phyloP scores from a whole-genome alignment of 2,888 invertebrate species.

The Oscheius myriophilus region DNA sequence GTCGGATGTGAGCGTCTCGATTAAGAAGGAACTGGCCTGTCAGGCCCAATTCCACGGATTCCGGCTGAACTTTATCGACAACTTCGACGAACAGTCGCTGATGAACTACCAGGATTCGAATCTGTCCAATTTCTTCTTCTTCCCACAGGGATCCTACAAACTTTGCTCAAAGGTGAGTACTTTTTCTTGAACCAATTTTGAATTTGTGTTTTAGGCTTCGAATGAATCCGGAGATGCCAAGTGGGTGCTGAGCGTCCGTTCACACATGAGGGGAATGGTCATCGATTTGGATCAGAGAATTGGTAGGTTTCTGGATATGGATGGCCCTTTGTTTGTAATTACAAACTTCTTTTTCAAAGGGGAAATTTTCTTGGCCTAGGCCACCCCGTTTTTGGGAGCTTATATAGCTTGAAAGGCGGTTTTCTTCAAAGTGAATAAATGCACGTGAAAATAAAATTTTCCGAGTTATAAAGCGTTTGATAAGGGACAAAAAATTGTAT shows the following conservation, averaged over 20 bases:
- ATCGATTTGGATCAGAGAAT: slow-evolving; percentile 65
- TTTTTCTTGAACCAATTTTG: slow-evolving; percentile 28
- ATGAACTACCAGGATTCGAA: slow-evolving; percentile 30
- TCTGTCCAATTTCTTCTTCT: slow-evolving; percentile 81
- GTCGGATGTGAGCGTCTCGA: slow-evolving; percentile 87
- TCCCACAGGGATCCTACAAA: slow-evolving; percentile 98
- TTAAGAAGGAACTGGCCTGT: slow-evolving; percentile 79
- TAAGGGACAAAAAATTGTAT: no score
- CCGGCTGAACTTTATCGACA: slow-evolving; percentile 93
- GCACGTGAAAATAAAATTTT: no score
- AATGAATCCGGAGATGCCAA: slow-evolving; percentile 78
- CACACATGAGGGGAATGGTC: slow-evolving; percentile 88
- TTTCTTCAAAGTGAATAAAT: no score
- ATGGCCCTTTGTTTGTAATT: slow-evolving; percentile 9
- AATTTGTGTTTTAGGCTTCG: slow-evolving; percentile 17
- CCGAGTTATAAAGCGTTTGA: no score
- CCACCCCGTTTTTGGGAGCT: no score
- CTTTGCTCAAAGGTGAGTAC: slow-evolving; percentile 85
- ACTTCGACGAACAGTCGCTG: slow-evolving; percentile 74
- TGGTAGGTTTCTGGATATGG: slow-evolving; percentile 28
- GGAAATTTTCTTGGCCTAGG: no score
- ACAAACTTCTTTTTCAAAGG: slow-evolving; percentile 3
- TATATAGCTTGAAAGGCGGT: no score
- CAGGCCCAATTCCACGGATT: slow-evolving; percentile 83
- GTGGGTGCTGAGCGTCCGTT: slow-evolving; percentile 96